Evolutionary conservation across 2,888 invertebrate genomes (phyloP).

Genomic region (Auanema sp.): DNA sequence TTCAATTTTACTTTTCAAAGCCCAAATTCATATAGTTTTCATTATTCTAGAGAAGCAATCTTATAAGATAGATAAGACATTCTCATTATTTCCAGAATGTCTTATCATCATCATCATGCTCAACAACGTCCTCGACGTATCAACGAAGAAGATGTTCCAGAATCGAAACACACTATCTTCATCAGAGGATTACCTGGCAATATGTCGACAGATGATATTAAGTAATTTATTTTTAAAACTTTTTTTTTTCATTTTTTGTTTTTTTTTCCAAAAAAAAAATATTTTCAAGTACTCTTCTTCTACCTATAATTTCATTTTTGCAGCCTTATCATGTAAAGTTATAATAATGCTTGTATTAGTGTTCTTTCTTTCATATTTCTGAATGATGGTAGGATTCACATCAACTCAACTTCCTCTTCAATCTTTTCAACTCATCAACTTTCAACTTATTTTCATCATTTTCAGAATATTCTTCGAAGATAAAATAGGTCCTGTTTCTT

Average conservation of each 20-base stretch:
- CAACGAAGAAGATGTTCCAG: conserved; percentile 59
- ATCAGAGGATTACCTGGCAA: conserved; percentile 50
- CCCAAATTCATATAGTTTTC: too few relatives aligned
- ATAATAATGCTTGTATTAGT: conserved; percentile 1
- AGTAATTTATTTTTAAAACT: conserved; percentile 30
- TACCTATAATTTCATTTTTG: too few relatives aligned
- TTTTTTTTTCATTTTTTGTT: not conserved
- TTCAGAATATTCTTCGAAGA: conserved; percentile 61
- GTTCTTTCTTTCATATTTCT: not conserved
- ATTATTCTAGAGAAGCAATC: too few relatives aligned
- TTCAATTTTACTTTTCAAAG: too few relatives aligned
- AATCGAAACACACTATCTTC: conserved; percentile 58
- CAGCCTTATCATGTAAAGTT: conserved; percentile 2
- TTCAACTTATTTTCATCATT: too few relatives aligned
- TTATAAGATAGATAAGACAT: too few relatives aligned
- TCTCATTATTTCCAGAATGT: too few relatives aligned
- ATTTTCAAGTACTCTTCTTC: not conserved
- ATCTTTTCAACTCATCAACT: too few relatives aligned
- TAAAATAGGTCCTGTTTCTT: conserved; percentile 53
- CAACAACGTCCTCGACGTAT: conserved; percentile 25
- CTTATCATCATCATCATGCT: too few relatives aligned
- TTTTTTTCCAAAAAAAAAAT: not conserved
- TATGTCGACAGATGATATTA: conserved; percentile 46
- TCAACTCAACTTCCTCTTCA: not conserved
- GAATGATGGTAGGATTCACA: not conserved